Evolutionary conservation across 1,140 invertebrate genomes (phyloP), one percentile per base, ranked within the genome.

Genomic region (Oscheius sp.): DNA sequence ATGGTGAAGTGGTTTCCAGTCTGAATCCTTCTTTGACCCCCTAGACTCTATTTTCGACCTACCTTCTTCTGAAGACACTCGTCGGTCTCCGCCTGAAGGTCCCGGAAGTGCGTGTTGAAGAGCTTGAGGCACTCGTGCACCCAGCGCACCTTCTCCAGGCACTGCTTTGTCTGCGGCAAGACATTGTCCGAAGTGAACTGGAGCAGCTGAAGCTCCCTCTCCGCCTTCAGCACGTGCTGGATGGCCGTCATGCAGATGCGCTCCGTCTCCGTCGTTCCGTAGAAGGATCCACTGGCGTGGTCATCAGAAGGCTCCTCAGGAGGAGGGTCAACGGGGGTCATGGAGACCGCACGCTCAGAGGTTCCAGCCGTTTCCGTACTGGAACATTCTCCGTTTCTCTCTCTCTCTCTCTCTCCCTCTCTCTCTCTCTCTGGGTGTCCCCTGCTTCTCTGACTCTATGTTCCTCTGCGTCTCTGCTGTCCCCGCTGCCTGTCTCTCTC

Each of bases 71-170:
- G 7, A 4, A 55, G 23, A 15, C 28, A 20, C 7, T 55, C 7
- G 23, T 55, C 7, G 7, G 49, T 55, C 49, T 55, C 49, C 7
- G 7, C 49, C 49, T 55, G 7, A 15, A 55, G 23, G 7, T 55
- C 49, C 15, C 49, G 49, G 49, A 13, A 55, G 49, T 55, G 49
- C 7, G 49, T 55, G 7, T 13, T 15, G 49, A 55, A 55, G 15
- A 55, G 23, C 23, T 55, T 55, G 49, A 55, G 49, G 23, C 49
- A 55, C 4, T 55, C 58, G 46, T 63, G 28, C 4, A 66, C 35
- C 66, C 66, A 68, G 46, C 66, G 52, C n/a, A 66, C 18, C 66
- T 66, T 66, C 18, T 61, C 36, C 42, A 42, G 31, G 64, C 36
- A 55, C 7, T 55, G 7, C 7, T 23, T 23, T 26, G 49, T 55